These are phyloP conservation scores for Acronicta aceris DNA, from an alignment of 2,888 invertebrate genomes.

Conservation along the genomic window DNA sequence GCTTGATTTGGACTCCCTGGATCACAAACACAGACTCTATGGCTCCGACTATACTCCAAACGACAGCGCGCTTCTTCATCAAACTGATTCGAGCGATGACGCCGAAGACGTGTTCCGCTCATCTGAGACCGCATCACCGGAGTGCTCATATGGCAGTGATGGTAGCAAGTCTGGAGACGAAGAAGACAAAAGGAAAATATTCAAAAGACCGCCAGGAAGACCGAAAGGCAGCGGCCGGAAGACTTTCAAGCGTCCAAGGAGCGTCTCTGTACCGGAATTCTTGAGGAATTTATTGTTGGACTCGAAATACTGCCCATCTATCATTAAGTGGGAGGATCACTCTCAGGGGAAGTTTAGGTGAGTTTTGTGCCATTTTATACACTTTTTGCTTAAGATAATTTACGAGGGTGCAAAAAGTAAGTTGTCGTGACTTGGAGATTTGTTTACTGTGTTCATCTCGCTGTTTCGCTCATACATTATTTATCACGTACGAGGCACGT, in stretches of 20 bases:
- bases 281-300: slow-evolving; percentile 94
- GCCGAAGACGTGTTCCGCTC: slow-evolving; percentile 78
- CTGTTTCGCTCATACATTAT: slow-evolving; percentile 71
- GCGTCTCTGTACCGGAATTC: slow-evolving; percentile 94
- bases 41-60: slow-evolving; percentile 78
- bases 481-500: slow-evolving; percentile 78
- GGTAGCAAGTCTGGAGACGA: slow-evolving; percentile 84
- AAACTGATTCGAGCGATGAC: slow-evolving; percentile 82
- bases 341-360: slow-evolving; percentile 94
- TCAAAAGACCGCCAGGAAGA: slow-evolving; percentile 88
- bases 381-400: slow-evolving; percentile 27
- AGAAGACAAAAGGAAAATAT: slow-evolving; percentile 80
- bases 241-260: slow-evolving; percentile 81
- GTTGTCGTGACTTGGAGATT: slow-evolving; percentile 68
- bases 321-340: slow-evolving; percentile 97
- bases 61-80: slow-evolving; percentile 68
- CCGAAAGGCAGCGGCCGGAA: slow-evolving; percentile 87
- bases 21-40: slow-evolving; percentile 75
- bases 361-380: slow-evolving; percentile 59
- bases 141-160: slow-evolving; percentile 81
- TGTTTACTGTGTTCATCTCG: slow-evolving; percentile 61
- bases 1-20: slow-evolving; percentile 78
- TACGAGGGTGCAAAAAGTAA: slow-evolving; percentile 55
- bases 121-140: slow-evolving; percentile 80
- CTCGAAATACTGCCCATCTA: slow-evolving; percentile 93